These are phyloP conservation scores for Mythimna pallens DNA, from an alignment of 2,888 invertebrate species.

Conservation along the genomic window DNA sequence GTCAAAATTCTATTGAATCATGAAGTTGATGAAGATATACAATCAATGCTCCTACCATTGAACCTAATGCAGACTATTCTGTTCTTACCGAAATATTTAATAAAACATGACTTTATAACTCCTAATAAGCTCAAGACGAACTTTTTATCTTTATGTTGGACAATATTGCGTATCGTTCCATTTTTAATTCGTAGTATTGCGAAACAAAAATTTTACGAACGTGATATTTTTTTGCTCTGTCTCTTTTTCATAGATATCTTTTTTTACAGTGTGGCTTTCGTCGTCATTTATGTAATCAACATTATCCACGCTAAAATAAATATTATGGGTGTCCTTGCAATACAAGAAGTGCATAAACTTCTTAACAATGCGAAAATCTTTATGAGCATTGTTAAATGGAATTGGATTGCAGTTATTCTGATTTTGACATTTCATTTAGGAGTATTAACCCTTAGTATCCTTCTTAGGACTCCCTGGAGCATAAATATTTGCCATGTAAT, in stretches of 20 bases:
- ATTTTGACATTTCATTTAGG: not conserved
- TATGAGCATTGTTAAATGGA: slow-evolving; percentile 1
- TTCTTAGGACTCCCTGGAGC: not conserved
- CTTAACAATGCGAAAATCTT: not conserved
- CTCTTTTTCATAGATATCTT: not conserved
- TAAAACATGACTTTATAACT: slow-evolving; percentile 1
- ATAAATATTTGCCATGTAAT: not conserved
- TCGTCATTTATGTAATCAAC: not conserved
- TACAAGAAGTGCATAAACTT: slow-evolving; percentile 9
- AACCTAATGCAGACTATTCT: slow-evolving; percentile 4
- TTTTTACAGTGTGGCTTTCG: not conserved
- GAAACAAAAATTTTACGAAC: fast-evolving
- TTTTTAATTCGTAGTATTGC: not conserved
- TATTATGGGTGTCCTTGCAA: not conserved
- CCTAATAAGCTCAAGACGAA: slow-evolving; percentile 5
- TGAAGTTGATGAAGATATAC: slow-evolving; percentile 18
- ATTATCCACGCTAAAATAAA: not conserved
- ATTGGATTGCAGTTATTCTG: slow-evolving; percentile 21
- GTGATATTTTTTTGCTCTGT: not conserved
- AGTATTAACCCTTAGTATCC: fast-evolving
- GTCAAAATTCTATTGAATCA: not conserved
- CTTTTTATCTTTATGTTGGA: slow-evolving; percentile 1
- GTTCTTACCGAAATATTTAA: slow-evolving; percentile 14
- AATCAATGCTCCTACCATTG: not conserved
- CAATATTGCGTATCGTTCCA: not conserved